phyloP scores from a whole-genome alignment of 1,140 invertebrate genomes.

The Drosophila saltans region DNA sequence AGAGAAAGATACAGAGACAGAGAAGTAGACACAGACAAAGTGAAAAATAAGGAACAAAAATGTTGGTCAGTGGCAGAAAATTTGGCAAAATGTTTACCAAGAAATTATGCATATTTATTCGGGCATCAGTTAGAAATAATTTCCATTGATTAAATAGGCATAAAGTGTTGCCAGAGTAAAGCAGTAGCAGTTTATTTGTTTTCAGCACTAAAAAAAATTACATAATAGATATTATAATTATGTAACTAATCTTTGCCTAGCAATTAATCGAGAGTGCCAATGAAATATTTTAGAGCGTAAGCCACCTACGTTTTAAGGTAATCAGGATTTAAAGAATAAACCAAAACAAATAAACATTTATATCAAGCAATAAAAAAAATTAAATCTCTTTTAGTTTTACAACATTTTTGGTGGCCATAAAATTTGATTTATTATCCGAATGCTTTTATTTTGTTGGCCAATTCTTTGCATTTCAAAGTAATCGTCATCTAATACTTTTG shows the following conservation, averaged over 20 bases:
- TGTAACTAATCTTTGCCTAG: too few relatives aligned
- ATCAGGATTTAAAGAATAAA: background rate
- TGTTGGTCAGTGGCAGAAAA: slow-evolving; percentile 16
- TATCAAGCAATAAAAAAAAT: background rate
- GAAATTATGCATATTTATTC: slow-evolving; percentile 19
- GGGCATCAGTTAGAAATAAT: slow-evolving; percentile 8
- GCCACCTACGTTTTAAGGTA: too few relatives aligned
- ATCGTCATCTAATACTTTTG: slow-evolving; percentile 2
- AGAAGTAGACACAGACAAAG: background rate
- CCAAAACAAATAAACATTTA: background rate
- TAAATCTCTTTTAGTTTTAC: background rate
- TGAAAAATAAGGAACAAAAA: background rate
- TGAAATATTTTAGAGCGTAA: too few relatives aligned
- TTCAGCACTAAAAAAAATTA: too few relatives aligned
- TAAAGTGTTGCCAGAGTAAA: background rate
- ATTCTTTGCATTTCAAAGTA: background rate
- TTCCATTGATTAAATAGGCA: slow-evolving; percentile 7
- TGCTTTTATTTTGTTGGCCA: background rate
- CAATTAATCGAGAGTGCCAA: too few relatives aligned
- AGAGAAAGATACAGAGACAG: background rate
- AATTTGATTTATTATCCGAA: background rate
- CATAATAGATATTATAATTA: too few relatives aligned
- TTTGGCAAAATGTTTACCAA: slow-evolving; percentile 61
- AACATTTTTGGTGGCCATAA: background rate
- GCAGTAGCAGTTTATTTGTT: too few relatives aligned